phyloP scores from a whole-genome alignment of 2,888 invertebrate genomes.

The Xestia sexstrigata region DNA sequence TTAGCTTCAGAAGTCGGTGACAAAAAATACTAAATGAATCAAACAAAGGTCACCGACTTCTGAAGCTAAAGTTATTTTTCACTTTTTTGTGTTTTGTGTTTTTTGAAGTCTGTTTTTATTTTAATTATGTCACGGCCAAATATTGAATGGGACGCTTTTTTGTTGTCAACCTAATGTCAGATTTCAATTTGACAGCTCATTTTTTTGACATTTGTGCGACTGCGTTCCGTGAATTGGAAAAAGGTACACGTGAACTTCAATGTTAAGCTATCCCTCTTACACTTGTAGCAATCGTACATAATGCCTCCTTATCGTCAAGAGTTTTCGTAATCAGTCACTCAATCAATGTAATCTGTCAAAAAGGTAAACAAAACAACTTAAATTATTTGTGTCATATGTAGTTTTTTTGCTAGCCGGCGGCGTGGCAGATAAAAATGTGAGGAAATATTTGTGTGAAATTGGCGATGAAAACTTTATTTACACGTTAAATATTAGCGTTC shows the following conservation, averaged over 20 bases:
- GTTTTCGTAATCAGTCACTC: background rate
- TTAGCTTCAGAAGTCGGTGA: too few species aligned
- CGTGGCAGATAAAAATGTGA: constrained; percentile 42
- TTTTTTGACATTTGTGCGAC: background rate
- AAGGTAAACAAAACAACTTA: constrained; percentile 39
- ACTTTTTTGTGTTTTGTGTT: too few species aligned
- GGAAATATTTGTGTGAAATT: constrained; percentile 14
- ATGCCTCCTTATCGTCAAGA: background rate
- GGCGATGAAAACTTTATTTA: constrained; percentile 5
- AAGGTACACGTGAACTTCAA: background rate
- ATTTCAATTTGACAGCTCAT: constrained; percentile 3
- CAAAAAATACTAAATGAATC: too few species aligned
- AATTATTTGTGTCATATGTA: background rate
- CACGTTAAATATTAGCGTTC: constrained; percentile 10
- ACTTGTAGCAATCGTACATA: background rate
- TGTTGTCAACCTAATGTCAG: background rate
- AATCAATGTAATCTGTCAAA: constrained; percentile 15
- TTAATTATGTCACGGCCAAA: too few species aligned
- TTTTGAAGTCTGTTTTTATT: too few species aligned
- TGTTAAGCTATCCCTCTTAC: background rate
- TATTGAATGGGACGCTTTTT: background rate
- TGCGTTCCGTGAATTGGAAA: background rate
- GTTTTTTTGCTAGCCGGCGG: constrained; percentile 43
- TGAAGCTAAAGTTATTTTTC: too few species aligned
- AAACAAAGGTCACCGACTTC: too few species aligned